These are phyloP conservation scores for Netelia inedita DNA, from an alignment of 2,888 invertebrate genomes.

Conservation along the genomic window DNA sequence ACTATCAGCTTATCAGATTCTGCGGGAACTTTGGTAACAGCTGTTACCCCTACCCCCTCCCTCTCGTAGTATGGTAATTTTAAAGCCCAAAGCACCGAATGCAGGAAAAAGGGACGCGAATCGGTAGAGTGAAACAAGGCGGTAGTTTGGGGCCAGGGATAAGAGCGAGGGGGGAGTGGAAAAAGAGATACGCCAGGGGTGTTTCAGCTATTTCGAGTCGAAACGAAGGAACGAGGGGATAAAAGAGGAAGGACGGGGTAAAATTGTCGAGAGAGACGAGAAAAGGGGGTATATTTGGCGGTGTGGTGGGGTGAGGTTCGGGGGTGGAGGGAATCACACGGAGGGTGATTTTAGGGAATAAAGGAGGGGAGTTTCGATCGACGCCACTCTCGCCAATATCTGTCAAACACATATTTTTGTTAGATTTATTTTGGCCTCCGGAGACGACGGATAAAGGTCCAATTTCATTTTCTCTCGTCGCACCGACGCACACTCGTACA, in stretches of 20 bases:
- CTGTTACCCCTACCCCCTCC: conserved; percentile 76
- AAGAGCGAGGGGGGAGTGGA: not conserved
- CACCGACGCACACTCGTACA: conserved; percentile 35
- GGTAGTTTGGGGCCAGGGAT: conserved; percentile 36
- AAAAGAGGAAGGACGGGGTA: conserved; percentile 19
- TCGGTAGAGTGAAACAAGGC: conserved; percentile 31
- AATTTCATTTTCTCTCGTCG: conserved; percentile 81
- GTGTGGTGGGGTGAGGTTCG: not conserved
- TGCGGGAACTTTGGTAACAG: conserved; percentile 76
- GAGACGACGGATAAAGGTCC: conserved; percentile 74
- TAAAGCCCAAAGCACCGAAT: conserved; percentile 67
- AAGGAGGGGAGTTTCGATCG: conserved; percentile 70
- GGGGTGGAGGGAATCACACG: not conserved
- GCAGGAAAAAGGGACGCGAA: conserved; percentile 42
- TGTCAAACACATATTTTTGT: conserved; percentile 84
- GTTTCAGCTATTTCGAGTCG: conserved; percentile 33
- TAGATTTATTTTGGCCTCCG: conserved; percentile 81
- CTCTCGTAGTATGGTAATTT: conserved; percentile 82
- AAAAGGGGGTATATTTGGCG: not conserved
- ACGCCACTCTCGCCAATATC: conserved; percentile 80
- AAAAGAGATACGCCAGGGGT: conserved; percentile 48
- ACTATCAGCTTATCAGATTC: conserved; percentile 84
- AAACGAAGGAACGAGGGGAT: conserved; percentile 8
- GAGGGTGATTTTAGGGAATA: conserved; percentile 31
- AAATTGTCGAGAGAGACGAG: conserved; percentile 51